Evolutionary conservation across 2,113 vertebrate genomes (phyloP), one percentile per base, ranked within the genome.

Genomic region (Megaceryle maxima): DNA sequence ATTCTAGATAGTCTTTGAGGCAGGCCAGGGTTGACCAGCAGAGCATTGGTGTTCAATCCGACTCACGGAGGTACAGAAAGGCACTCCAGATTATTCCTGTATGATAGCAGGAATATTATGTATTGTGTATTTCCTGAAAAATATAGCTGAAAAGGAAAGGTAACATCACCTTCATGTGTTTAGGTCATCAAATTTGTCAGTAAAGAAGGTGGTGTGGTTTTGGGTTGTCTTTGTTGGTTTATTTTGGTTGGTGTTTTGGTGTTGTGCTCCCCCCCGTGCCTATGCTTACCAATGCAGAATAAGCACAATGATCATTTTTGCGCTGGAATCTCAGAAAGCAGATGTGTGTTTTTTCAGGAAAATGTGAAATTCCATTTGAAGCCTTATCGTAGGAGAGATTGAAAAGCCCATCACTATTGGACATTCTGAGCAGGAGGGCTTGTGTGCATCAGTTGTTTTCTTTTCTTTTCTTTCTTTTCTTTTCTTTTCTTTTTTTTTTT

Each of bases 1-100:
- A 4, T 73, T 76, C 12, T 59, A 15, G 13, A 43, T 2, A n/a
- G 18, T 43, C 20, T 48, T 72, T 84, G 74, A 78, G 29, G 26
- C 20, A 63, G 43, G 21, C 17, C 8, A 35, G 8, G 3, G 22
- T 16, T 91, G 56, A 51, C 33, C 22, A 60, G 37, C 16, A 59
- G 31, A 73, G 9, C 18, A 9, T 0, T 77, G 21, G 1, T 66
- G 10, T 81, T 87, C 0, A 2, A 76, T 84, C 16, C 1, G 2
- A 74, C 14, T 44, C 41, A 44, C 35, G 56, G 17, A 26, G 25
- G 9, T 73, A 17, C 8, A 66, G 70, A 78, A 72, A 59, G 17
- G 16, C 37, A 66, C 18, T 74, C 13, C 13, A 67, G 6, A 16
- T 75, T 67, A 66, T 48, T 83, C 44, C 31, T 78, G 33, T 20